These are phyloP conservation scores for Orientallactaga sibirica DNA, from an alignment of 2,797 vertebrate genomes.

Conservation along the genomic window DNA sequence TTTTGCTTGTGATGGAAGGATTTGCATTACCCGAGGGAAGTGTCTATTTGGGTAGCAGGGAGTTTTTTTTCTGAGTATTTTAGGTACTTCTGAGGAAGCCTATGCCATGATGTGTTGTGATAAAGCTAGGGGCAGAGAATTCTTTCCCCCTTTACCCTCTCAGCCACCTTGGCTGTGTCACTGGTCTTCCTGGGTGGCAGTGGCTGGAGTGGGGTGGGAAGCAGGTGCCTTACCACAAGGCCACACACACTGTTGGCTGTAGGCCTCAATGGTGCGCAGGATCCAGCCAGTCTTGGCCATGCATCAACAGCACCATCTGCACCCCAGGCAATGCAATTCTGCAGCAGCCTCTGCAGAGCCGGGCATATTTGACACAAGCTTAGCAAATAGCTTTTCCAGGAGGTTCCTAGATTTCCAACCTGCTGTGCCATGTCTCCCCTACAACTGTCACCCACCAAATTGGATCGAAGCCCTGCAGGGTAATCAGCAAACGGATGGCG, in stretches of 20 bases:
- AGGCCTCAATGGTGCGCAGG: not conserved
- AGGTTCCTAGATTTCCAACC: slow-evolving; percentile 77
- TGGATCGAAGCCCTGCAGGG: slow-evolving; percentile 60
- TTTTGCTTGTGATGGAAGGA: not conserved
- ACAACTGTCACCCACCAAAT: slow-evolving; percentile 54
- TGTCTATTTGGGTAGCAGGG: not conserved
- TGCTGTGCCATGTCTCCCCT: slow-evolving; percentile 61
- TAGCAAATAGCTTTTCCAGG: slow-evolving; percentile 76
- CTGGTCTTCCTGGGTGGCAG: not conserved
- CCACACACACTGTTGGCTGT: not conserved
- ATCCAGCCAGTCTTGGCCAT: slow-evolving; percentile 47
- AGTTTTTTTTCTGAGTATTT: not conserved
- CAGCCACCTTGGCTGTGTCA: fast-evolving
- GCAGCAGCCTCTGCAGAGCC: slow-evolving; percentile 72
- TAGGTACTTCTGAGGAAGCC: not conserved
- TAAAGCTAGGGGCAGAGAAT: not conserved
- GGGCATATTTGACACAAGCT: slow-evolving; percentile 72
- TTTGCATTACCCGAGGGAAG: not conserved
- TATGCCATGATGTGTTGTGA: fast-evolving
- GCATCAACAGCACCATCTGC: slow-evolving; percentile 72
- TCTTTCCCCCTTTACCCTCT: not conserved
- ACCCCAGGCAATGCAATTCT: not conserved
- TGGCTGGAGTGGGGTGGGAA: not conserved
- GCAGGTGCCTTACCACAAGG: not conserved
- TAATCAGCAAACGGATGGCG: slow-evolving; percentile 15